Percentiles rank a stretch among this genome's conserved stretches.
Conservation (phyloP, 2,113 vertebrate genomes). For the Hoplias malabaricus region DNA sequence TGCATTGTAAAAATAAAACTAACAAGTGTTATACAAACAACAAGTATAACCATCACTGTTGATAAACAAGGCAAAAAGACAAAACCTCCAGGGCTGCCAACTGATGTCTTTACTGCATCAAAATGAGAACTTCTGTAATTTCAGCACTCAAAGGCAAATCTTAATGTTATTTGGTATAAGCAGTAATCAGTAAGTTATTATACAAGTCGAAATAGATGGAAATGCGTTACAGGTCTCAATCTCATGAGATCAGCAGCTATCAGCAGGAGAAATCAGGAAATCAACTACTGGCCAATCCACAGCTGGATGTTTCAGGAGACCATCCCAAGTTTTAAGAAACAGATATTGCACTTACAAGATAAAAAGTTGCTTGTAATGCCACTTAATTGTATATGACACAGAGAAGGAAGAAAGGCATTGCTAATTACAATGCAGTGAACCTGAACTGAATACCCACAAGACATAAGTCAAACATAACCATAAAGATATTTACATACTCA, state of each 20-base stretch:
- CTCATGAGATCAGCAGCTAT: neutral
- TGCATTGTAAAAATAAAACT: too few relatives aligned
- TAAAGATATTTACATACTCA: neutral
- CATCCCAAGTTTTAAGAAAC: too few relatives aligned
- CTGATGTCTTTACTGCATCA: too few relatives aligned
- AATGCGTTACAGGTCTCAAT: neutral
- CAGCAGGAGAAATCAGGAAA: neutral
- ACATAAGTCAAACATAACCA: neutral
- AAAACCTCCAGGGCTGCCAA: too few relatives aligned
- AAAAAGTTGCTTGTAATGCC: neutral
- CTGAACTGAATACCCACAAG: neutral
- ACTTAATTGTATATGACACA: neutral
- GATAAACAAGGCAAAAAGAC: too few relatives aligned
- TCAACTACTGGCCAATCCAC: neutral
- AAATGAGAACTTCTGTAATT: too few relatives aligned
- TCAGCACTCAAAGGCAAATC: too few relatives aligned
- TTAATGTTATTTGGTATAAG: too few relatives aligned
- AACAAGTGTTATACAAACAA: too few relatives aligned
- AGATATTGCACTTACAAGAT: neutral
- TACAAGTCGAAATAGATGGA: too few relatives aligned
- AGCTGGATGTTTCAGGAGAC: neutral
- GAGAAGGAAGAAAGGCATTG: neutral
- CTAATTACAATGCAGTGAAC: neutral
- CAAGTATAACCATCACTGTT: too few relatives aligned
- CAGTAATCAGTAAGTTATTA: too few relatives aligned